Conservation (phyloP, 2,888 invertebrate species). For the Yponomeuta sedellus region DNA sequence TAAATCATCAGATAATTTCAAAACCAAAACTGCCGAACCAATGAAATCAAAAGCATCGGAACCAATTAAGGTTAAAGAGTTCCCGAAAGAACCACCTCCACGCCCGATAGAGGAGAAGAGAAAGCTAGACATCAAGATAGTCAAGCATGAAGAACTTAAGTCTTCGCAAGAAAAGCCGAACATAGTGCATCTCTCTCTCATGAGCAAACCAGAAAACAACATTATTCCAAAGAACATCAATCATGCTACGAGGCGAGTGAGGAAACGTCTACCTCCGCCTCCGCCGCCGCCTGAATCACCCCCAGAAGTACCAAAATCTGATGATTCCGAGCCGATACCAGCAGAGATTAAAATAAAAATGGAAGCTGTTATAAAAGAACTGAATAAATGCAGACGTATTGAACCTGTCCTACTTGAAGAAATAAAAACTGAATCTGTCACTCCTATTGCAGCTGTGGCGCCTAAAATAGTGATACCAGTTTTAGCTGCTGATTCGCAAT, state of each 20-base stretch:
- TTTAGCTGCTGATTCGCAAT: constrained; percentile 57
- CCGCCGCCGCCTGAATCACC: constrained; percentile 53
- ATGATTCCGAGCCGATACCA: constrained; percentile 32
- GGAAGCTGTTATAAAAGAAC: constrained; percentile 78
- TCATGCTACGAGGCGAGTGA: constrained; percentile 50
- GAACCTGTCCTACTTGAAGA: constrained; percentile 50
- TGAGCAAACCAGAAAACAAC: constrained; percentile 5
- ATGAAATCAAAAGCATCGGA: neutral
- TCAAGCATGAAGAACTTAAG: neutral
- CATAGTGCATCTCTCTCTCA: neutral
- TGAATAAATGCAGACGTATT: constrained; percentile 59
- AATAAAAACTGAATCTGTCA: constrained; percentile 42
- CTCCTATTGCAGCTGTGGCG: constrained; percentile 32
- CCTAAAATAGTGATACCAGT: constrained; percentile 68
- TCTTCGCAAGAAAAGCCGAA: neutral
- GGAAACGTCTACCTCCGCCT: constrained; percentile 65
- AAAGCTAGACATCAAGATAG: constrained; percentile 16
- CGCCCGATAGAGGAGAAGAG: constrained; percentile 9
- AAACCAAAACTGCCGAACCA: neutral
- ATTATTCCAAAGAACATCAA: constrained; percentile 26
- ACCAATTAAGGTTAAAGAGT: neutral
- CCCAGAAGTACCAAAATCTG: constrained; percentile 24
- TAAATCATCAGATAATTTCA: neutral
- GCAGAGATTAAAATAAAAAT: constrained; percentile 73
- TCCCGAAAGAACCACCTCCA: neutral